Conservation (phyloP, 2,113 vertebrate species). For the Rutilus rutilus region DNA sequence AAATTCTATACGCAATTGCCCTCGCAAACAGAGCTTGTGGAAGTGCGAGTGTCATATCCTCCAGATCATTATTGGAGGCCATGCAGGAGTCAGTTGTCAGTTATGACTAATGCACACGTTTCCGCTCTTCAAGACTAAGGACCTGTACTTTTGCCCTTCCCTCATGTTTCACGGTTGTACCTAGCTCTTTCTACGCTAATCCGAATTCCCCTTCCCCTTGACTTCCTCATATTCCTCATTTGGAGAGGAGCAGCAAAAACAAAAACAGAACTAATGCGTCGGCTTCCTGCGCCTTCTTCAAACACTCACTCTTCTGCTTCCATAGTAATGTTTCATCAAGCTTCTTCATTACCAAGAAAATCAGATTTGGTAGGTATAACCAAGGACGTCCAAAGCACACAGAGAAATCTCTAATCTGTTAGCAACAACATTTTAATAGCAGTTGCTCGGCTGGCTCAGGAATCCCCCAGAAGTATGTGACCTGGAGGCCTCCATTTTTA, state of each 20-base stretch:
- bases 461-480: background rate
- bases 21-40: constrained; percentile 41
- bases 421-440: background rate
- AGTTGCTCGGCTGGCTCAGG: background rate
- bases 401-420: no score
- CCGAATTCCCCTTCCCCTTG: constrained; percentile 38
- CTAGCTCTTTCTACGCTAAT: constrained; percentile 45
- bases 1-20: background rate
- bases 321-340: background rate
- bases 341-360: background rate
- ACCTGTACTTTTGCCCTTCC: constrained; percentile 61
- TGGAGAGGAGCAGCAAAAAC: constrained; percentile 18
- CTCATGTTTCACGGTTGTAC: constrained; percentile 39
- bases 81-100: constrained; percentile 51
- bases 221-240: constrained; percentile 58
- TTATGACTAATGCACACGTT: constrained; percentile 57
- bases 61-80: constrained; percentile 50
- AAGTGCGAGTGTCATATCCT: constrained; percentile 43
- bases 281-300: background rate
- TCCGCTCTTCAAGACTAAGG: constrained; percentile 53
- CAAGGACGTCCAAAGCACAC: background rate
- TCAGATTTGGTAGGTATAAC: background rate
- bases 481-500: background rate
- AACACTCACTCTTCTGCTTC: background rate
- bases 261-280: constrained; percentile 33